A percentile compares a stretch with the other conserved stretches of the same genome.
phyloP scores from a whole-genome alignment of 2,113 vertebrate genomes.

The Esox niger region DNA sequence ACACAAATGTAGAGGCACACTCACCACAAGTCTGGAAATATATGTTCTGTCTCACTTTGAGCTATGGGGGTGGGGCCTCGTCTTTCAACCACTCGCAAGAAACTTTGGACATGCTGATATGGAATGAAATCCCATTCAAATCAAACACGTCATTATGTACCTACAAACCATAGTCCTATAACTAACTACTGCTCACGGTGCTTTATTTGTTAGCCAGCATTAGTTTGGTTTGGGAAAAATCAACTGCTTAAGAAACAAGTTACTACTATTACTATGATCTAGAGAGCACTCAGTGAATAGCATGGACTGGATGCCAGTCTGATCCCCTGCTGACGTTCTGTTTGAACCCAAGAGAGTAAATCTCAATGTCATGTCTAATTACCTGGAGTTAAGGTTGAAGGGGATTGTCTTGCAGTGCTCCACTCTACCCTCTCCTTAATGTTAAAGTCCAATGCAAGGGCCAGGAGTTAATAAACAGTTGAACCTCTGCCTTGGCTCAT shows the following conservation, averaged over 20 bases:
- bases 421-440: not conserved
- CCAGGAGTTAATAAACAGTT: no score
- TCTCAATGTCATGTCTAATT: not conserved
- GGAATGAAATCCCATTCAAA: not conserved
- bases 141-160: not conserved
- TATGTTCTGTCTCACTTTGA: not conserved
- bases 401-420: not conserved
- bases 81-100: not conserved
- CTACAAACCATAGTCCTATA: not conserved
- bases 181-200: no score
- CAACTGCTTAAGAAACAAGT: no score
- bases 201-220: no score
- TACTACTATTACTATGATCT: no score
- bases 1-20: not conserved
- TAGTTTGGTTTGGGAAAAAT: no score
- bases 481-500: no score
- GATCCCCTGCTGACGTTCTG: not conserved
- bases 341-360: not conserved
- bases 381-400: not conserved
- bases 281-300: no score
- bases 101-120: slow-evolving; percentile 23
- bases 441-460: not conserved
- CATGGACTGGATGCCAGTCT: no score
- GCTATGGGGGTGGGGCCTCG: not conserved
- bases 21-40: no score